Conservation (phyloP, 2,888 invertebrate genomes). For the Drosophila paramelanica region DNA sequence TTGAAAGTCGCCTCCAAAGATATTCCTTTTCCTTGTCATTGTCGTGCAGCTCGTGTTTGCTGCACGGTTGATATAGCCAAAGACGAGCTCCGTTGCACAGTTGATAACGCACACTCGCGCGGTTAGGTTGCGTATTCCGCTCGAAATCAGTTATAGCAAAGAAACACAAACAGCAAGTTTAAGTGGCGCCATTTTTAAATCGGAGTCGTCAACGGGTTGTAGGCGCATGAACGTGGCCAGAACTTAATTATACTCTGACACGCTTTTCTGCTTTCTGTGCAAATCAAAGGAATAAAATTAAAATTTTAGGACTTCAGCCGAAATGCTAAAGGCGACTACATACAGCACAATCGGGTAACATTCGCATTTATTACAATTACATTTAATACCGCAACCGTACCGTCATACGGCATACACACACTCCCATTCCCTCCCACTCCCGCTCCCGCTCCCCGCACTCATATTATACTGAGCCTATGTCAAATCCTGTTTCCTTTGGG, state of each 20-base stretch:
- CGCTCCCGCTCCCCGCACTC: not conserved
- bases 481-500: slow-evolving; percentile 21
- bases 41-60: slow-evolving; percentile 14
- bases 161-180: slow-evolving; percentile 5
- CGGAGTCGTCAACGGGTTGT: slow-evolving; percentile 1
- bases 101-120: slow-evolving; percentile 71
- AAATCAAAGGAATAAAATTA: slow-evolving; percentile 15
- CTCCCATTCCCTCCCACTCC: too few species aligned
- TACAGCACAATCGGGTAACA: slow-evolving; percentile 63
- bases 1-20: slow-evolving; percentile 34
- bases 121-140: slow-evolving; percentile 49
- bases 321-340: slow-evolving; percentile 4
- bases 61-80: slow-evolving; percentile 52
- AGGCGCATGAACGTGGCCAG: not conserved
- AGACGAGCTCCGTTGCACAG: slow-evolving; percentile 51
- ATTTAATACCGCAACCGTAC: slow-evolving; percentile 29
- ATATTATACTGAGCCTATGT: slow-evolving; percentile 3
- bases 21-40: slow-evolving; percentile 13
- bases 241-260: slow-evolving; percentile 27
- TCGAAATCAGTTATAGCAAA: not conserved
- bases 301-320: not conserved
- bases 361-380: slow-evolving; percentile 73
- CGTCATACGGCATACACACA: slow-evolving; percentile 2
- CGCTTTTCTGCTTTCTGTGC: not conserved
- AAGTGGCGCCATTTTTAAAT: slow-evolving; percentile 22